Evolutionary conservation across 1,140 invertebrate genomes (phyloP), one percentile per base, ranked within the genome.

Genomic region (Musca vetustissima): DNA sequence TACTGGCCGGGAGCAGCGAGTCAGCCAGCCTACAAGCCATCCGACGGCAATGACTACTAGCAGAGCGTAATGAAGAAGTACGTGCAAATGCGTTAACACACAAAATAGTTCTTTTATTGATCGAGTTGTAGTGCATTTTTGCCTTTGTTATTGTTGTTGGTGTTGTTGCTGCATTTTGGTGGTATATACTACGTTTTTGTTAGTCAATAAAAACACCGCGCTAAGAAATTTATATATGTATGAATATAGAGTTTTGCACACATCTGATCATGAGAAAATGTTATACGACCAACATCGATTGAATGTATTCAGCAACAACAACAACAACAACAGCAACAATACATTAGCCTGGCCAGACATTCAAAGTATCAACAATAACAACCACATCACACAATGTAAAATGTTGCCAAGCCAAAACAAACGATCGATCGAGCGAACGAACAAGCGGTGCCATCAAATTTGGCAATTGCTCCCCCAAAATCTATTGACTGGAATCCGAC

Each of bases 81-180:
- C 55, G 55, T 59, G 55, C 55, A 59, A 59, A 59, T 59, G 55
- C 55, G 55, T 59, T 59, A 28, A 59, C 25, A 59, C 25, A 59
- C 55, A 59, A 59, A 59, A 59, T 59, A 59, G 55, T 59, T 59
- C 55, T 59, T 28, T 25, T 59, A 59, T 59, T 59, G 55, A 59
- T 59, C 55, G 36, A 43, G 36, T n/a, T n/a, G n/a, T 43, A 43
- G 36, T 43, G 36, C 6, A 43, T 59, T 25, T 57, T 57, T 59
- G 14, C 22, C 28, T 32, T 59, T 25, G 13, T 28, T 32, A 21
- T 57, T 57, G 15, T 57, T 28, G 53, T 57, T 53, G 19, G 21
- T 24, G 21, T 55, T 50, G 49, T 50, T 57, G 24, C 28, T 28
- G 24, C 36, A 1, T 52, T 52, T 19, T 52, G n/a, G 19, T 21